Conservation (phyloP, 2,888 invertebrate genomes). For the Synergus umbraculus region DNA sequence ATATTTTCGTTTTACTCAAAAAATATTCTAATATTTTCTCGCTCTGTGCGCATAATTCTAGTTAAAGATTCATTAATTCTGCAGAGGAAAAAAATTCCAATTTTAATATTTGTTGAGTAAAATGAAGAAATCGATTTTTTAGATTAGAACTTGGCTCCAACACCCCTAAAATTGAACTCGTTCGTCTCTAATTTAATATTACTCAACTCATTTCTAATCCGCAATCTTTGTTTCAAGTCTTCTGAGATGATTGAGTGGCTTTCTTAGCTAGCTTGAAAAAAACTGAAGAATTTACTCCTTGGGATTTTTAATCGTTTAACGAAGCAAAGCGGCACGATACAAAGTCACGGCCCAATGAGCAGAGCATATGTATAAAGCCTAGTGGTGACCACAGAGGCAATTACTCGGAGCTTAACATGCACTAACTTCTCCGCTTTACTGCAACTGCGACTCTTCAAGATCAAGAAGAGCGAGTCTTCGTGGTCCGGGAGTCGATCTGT, state of each 20-base stretch:
- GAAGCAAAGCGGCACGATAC: conserved; percentile 6
- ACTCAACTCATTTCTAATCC: too few species aligned
- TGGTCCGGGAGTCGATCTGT: neutral
- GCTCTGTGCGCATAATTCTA: too few species aligned
- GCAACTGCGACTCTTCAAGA: neutral
- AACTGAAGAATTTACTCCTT: neutral
- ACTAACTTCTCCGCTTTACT: conserved; percentile 2
- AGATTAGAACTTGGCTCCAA: too few species aligned
- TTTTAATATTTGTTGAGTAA: neutral
- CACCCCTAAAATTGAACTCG: too few species aligned
- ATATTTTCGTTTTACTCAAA: too few species aligned
- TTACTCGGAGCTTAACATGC: neutral
- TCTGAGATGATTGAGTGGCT: neutral
- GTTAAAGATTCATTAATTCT: too few species aligned
- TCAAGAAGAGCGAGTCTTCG: neutral
- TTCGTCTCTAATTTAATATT: too few species aligned
- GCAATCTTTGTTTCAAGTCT: neutral
- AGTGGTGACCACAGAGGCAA: neutral
- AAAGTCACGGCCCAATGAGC: neutral
- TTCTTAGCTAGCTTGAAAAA: neutral
- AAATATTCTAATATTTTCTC: too few species aligned
- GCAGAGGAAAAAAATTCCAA: too few species aligned
- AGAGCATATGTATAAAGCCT: neutral
- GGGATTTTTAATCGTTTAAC: conserved; percentile 5
- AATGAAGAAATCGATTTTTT: too few species aligned